Evolutionary conservation across 2,113 vertebrate genomes (phyloP), one percentile per base, ranked within the genome.

Genomic region (Camelus bactrianus): DNA sequence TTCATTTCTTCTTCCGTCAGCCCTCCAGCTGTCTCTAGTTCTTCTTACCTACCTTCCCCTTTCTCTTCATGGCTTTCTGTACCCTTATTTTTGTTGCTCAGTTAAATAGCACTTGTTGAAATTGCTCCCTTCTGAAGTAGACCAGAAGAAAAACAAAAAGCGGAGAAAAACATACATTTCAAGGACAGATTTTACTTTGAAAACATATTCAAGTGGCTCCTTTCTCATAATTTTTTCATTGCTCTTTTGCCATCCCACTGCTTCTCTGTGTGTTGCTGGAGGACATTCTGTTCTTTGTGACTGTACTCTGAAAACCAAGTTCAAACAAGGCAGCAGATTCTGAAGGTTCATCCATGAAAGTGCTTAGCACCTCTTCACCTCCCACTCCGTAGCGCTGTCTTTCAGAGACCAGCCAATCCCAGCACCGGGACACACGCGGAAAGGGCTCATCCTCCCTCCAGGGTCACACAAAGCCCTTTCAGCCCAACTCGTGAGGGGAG

Each of bases 91-190:
- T 70, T 69, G 64, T 89, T 58, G 69, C n/a, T 87, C 24, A 28
- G 30, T 81, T 84, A 88, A 52, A 64, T 3, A n/a, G 8, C 32
- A 42, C 38, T 92, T 90, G 32, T 82, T 98, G 91, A 95, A 95
- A 97, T 52, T 73, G 64, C n/a, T 95, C 62, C 42, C 50, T 93
- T 69, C 54, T 89, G 83, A 91, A 95, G 65, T 60, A 97, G 95
- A 97, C 56, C 13, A 96, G 65, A 97, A 97, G 88, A 81, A 97
- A 96, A 97, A 88, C 26, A 97, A 82, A 94, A 92, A 54, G 16
- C 92, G 38, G 35, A 95, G 14, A 12, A 85, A 83, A 86, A 62
- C 42, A 46, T 64, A 14, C 9, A 79, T 93, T 97, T 97, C 96
- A 97, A 97, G 93, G 96, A 64, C 87, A 88, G 48, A 64, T 85